phyloP scores from a whole-genome alignment of 2,888 invertebrate genomes.

The Notodonta ziczac region DNA sequence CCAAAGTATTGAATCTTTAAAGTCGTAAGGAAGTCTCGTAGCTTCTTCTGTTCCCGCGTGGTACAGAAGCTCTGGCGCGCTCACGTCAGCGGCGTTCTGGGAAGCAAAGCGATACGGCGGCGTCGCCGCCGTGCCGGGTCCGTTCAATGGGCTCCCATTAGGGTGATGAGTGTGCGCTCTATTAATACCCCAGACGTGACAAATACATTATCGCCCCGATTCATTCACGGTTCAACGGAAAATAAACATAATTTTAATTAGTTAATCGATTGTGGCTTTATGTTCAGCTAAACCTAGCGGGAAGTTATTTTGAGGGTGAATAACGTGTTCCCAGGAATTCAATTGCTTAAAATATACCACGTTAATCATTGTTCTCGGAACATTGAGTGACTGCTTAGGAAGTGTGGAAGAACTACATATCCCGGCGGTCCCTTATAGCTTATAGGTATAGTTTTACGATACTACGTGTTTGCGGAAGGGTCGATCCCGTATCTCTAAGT shows the following conservation, averaged over 20 bases:
- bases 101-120: constrained; percentile 43
- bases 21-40: constrained; percentile 10
- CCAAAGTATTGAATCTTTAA: no score
- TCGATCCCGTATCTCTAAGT: no score
- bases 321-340: constrained; percentile 5
- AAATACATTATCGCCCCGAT: constrained; percentile 50
- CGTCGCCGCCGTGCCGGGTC: constrained; percentile 39
- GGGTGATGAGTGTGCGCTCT: constrained; percentile 49
- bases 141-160: constrained; percentile 54
- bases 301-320: constrained; percentile 4
- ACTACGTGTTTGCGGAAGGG: no score
- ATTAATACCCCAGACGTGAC: constrained; percentile 58
- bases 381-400: no score
- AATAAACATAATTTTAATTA: constrained; percentile 25
- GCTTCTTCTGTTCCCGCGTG: constrained; percentile 19
- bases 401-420: no score
- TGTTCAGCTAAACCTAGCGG: background rate
- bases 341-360: constrained; percentile 6
- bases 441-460: no score
- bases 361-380: constrained; percentile 1
- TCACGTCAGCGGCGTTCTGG: constrained; percentile 50
- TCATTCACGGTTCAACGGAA: constrained; percentile 50
- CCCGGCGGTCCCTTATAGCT: no score
- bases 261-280: constrained; percentile 7
- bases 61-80: constrained; percentile 31